Percentiles rank a stretch among this genome's conserved stretches.
phyloP scores from a whole-genome alignment of 92 coral and sea anemone genomes.

The Siderastrea siderea region DNA sequence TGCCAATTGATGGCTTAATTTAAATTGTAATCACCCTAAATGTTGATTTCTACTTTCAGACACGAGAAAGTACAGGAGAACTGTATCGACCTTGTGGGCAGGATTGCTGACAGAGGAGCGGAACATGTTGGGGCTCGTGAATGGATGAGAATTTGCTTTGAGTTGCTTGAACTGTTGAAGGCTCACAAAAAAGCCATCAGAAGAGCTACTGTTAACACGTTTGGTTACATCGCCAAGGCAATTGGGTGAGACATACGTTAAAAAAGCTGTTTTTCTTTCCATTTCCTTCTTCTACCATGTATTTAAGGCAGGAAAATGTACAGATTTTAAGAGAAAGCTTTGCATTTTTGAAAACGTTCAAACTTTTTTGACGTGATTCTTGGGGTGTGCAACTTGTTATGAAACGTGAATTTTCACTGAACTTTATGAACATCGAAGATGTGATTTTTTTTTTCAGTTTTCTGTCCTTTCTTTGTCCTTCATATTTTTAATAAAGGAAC shows the following conservation, averaged over 20 bases:
- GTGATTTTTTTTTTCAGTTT: too few relatives aligned
- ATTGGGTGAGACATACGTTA: slow-evolving; percentile 83
- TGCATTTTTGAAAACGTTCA: too few relatives aligned
- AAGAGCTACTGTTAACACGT: slow-evolving; percentile 99
- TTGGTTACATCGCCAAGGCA: slow-evolving; percentile 99
- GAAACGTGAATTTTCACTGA: too few relatives aligned
- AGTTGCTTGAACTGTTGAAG: slow-evolving; percentile 94
- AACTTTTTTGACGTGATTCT: too few relatives aligned
- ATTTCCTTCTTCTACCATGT: too few relatives aligned
- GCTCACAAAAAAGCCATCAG: slow-evolving; percentile 99
- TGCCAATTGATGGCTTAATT: background rate
- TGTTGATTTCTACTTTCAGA: slow-evolving; percentile 30
- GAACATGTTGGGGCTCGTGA: slow-evolving; percentile 99
- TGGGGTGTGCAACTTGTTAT: too few relatives aligned
- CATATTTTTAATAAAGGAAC: too few relatives aligned
- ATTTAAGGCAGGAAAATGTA: too few relatives aligned
- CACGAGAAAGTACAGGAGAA: slow-evolving; percentile 99
- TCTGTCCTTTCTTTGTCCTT: too few relatives aligned
- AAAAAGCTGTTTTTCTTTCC: background rate
- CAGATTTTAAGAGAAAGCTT: too few relatives aligned
- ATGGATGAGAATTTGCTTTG: slow-evolving; percentile 99
- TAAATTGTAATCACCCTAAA: background rate
- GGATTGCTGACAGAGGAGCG: slow-evolving; percentile 99
- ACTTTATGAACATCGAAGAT: too few relatives aligned
- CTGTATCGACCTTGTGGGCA: slow-evolving; percentile 98